Evolutionary conservation across 1,140 invertebrate species (phyloP).

Genomic region (Choristoneura fumiferana): DNA sequence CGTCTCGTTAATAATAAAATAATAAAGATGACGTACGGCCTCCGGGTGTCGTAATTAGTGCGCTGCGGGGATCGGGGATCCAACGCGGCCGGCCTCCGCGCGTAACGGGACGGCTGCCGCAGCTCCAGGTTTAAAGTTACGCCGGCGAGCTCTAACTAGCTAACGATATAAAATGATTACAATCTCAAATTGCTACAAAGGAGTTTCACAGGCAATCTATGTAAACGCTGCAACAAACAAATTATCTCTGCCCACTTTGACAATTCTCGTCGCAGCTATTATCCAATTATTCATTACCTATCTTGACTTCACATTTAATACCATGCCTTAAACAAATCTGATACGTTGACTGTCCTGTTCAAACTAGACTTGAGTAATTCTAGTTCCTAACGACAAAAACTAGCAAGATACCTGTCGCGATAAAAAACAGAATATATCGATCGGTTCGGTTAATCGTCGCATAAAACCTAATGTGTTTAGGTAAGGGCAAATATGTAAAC

Average conservation of each 20-base stretch:
- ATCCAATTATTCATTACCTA: not conserved
- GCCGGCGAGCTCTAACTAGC: not conserved
- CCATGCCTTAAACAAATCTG: conserved; percentile 8
- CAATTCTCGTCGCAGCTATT: not conserved
- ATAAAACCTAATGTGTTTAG: conserved; percentile 13
- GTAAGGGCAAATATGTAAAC: not conserved
- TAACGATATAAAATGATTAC: too few species aligned
- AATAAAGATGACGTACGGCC: conserved; percentile 64
- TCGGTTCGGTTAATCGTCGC: conserved; percentile 13
- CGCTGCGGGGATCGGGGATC: conserved; percentile 49
- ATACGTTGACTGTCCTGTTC: not conserved
- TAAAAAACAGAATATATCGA: conserved; percentile 9
- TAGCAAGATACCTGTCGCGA: not conserved
- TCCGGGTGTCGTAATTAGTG: conserved; percentile 56
- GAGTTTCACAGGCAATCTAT: too few species aligned
- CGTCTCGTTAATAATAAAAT: conserved; percentile 70
- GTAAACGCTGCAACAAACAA: too few species aligned
- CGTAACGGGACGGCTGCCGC: not conserved
- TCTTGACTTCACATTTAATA: conserved; percentile 5
- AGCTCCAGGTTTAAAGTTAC: not conserved
- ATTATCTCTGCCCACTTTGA: not conserved
- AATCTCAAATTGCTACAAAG: too few species aligned
- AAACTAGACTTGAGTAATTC: not conserved
- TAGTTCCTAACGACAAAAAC: not conserved
- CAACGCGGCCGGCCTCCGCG: too few species aligned